Conservation (phyloP, 1,140 invertebrate genomes). For the Drosophila subobscura region DNA sequence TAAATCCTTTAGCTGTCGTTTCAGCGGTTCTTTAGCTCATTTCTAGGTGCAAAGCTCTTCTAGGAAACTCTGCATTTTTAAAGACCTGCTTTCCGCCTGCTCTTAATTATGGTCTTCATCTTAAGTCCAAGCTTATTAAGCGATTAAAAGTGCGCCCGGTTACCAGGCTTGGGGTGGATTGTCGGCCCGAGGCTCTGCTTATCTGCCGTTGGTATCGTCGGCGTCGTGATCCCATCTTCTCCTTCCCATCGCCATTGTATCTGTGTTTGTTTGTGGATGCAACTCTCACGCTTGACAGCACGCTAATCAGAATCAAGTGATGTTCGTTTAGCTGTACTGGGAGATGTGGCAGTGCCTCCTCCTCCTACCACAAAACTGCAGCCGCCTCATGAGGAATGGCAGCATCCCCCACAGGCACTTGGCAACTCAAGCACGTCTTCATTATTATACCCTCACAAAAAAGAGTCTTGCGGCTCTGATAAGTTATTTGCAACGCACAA, state of each 20-base stretch:
- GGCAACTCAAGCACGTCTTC: slow-evolving; percentile 79
- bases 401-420: slow-evolving; percentile 47
- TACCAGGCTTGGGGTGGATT: slow-evolving; percentile 18
- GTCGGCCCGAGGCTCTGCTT: slow-evolving; percentile 25
- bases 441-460: slow-evolving; percentile 36
- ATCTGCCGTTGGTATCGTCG: slow-evolving; percentile 55
- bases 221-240: slow-evolving; percentile 34
- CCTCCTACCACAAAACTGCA: slow-evolving; percentile 19
- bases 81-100: slow-evolving; percentile 26
- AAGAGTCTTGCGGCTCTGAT: too few species aligned
- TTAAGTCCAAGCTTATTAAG: slow-evolving; percentile 59
- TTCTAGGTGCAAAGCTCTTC: too few species aligned
- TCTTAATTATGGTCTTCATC: slow-evolving; percentile 59
- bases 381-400: neutral
- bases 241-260: neutral
- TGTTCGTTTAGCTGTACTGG: slow-evolving; percentile 69
- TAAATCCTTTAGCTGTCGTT: too few species aligned
- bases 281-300: slow-evolving; percentile 79
- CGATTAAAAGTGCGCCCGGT: slow-evolving; percentile 58
- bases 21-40: too few species aligned
- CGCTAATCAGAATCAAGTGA: slow-evolving; percentile 82
- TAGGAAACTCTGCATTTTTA: neutral
- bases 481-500: too few species aligned
- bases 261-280: slow-evolving; percentile 29
- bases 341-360: slow-evolving; percentile 27